These are phyloP conservation scores for Aspidapion aeneum DNA, from an alignment of 2,888 invertebrate genomes.

Conservation along the genomic window DNA sequence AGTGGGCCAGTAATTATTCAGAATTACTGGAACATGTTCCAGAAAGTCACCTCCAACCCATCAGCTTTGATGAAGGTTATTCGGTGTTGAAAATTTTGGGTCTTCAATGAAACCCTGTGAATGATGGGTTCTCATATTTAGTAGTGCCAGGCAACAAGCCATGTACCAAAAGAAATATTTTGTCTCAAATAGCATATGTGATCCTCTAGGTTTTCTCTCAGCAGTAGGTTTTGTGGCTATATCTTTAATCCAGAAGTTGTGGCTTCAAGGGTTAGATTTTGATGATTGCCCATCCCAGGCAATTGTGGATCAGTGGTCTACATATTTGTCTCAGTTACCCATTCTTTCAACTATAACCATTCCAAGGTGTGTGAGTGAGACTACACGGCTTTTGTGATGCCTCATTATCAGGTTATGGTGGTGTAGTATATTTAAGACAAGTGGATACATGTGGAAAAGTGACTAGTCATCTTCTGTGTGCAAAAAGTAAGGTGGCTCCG, in stretches of 20 bases:
- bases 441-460: neutral
- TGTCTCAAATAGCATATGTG: neutral
- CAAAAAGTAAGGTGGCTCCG: slow-evolving; percentile 2
- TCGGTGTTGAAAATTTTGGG: neutral
- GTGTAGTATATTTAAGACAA: neutral
- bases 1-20: neutral
- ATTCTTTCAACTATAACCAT: neutral
- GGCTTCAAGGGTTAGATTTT: neutral
- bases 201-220: neutral
- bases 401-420: neutral
- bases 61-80: neutral
- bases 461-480: neutral
- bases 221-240: neutral
- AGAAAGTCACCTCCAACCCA: neutral
- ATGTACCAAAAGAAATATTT: neutral
- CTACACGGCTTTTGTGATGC: slow-evolving; percentile 1
- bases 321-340: neutral
- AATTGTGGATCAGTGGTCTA: neutral
- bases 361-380: too few species aligned
- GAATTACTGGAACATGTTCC: neutral
- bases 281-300: neutral
- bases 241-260: neutral
- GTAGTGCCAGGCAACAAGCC: neutral
- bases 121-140: neutral
- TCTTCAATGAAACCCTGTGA: neutral